phyloP scores from a whole-genome alignment of 1,140 invertebrate species.

The Lepidurus packardi region DNA sequence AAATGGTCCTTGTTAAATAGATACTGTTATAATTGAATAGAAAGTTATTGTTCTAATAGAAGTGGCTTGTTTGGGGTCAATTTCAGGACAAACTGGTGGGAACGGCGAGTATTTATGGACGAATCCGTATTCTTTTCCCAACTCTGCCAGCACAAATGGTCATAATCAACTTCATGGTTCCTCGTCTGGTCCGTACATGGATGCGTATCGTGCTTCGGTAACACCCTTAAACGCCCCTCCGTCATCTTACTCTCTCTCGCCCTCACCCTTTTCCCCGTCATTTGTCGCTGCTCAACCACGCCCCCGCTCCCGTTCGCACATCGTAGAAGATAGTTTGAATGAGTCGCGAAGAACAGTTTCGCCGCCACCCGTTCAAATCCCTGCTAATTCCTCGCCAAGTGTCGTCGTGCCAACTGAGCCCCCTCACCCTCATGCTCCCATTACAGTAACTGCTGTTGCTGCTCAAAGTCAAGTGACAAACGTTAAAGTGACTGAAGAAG shows the following conservation, averaged over 20 bases:
- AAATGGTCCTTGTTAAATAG: too few species aligned
- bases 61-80: too few species aligned
- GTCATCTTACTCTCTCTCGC: neutral
- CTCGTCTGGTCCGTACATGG: neutral
- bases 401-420: neutral
- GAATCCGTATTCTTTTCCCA: neutral
- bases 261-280: neutral
- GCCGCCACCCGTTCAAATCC: neutral
- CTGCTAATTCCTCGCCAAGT: neutral
- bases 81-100: neutral
- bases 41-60: too few species aligned
- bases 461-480: constrained; percentile 2
- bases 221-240: neutral
- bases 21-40: too few species aligned
- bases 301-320: neutral
- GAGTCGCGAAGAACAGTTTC: neutral
- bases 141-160: neutral
- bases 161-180: neutral
- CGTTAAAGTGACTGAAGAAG: neutral
- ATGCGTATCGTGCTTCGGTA: neutral
- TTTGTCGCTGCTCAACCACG: neutral
- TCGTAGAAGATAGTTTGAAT: neutral
- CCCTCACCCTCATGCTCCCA: neutral
- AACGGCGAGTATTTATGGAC: constrained; percentile 16
- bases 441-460: neutral